Evolutionary conservation across 37 sponge, comb jelly and placozoan genomes (phyloP).

Genomic region (Amphimedon queenslandica): DNA sequence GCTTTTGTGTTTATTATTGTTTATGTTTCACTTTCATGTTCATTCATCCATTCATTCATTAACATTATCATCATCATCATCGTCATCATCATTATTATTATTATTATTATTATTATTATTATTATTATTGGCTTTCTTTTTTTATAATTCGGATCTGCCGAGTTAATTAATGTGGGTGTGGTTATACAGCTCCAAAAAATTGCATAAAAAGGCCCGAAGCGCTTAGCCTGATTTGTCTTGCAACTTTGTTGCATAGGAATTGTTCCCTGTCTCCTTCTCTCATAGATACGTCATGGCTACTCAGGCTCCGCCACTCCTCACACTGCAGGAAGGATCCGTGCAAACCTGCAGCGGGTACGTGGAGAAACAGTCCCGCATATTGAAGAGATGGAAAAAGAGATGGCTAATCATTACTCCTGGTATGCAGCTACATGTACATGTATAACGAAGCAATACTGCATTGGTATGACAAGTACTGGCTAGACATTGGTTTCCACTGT

Average conservation of each 20-base stretch:
- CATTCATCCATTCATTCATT: too few species aligned
- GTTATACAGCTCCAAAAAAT: too few species aligned
- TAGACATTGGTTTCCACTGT: too few species aligned
- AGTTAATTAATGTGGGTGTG: too few species aligned
- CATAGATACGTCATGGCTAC: too few species aligned
- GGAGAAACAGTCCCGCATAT: not conserved
- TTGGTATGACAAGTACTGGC: too few species aligned
- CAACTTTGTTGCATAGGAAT: too few species aligned
- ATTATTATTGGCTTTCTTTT: not conserved
- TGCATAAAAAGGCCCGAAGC: too few species aligned
- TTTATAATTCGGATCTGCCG: not conserved
- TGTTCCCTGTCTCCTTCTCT: too few species aligned
- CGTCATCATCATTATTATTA: not conserved
- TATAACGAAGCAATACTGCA: too few species aligned
- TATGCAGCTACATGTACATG: conserved; percentile 10
- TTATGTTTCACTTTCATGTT: not conserved
- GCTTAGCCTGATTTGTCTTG: too few species aligned
- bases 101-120: not conserved
- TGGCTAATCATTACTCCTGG: conserved; percentile 46
- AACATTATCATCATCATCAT: not conserved
- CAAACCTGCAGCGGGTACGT: not conserved
- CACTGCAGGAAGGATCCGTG: not conserved
- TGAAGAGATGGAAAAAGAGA: conserved; percentile 32
- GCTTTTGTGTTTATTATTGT: too few species aligned
- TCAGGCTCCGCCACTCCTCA: not conserved